Conservation (phyloP, 23 tunicate genomes). For the Aplidium turbinatum region DNA sequence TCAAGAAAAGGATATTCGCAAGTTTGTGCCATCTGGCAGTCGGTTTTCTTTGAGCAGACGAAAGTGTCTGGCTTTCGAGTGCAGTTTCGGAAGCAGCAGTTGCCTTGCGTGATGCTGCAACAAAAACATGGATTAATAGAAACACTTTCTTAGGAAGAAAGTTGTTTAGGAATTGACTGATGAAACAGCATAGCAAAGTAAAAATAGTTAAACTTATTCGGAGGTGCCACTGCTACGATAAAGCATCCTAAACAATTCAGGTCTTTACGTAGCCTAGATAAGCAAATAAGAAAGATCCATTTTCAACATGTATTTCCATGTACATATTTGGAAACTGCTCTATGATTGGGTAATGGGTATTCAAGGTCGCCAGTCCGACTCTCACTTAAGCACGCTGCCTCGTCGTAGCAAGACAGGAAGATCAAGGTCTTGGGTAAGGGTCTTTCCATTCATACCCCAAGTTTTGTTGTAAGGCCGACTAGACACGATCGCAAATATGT, state of each 20-base stretch:
- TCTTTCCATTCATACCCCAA: too few species aligned
- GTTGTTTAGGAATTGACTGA: too few species aligned
- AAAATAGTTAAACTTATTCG: too few species aligned
- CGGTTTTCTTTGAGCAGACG: conserved; percentile 50
- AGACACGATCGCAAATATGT: too few species aligned
- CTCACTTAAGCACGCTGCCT: background rate
- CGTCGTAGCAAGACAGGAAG: background rate
- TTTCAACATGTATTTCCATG: too few species aligned
- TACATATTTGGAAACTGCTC: conserved; percentile 67
- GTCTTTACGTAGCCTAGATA: too few species aligned
- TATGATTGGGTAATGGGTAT: conserved; percentile 67
- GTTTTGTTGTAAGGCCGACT: too few species aligned
- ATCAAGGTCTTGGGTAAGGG: background rate
- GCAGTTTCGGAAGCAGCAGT: conserved; percentile 78
- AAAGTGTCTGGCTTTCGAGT: background rate
- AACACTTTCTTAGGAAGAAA: too few species aligned
- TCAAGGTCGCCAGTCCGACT: background rate
- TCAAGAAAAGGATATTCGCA: conserved; percentile 69
- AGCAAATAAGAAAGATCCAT: too few species aligned
- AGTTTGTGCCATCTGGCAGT: conserved; percentile 54
- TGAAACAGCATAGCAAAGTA: too few species aligned
- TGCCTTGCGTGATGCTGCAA: conserved; percentile 68
- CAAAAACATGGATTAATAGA: background rate
- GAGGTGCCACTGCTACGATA: too few species aligned
- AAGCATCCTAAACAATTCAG: too few species aligned